Evolutionary conservation across 2,113 vertebrate species (phyloP).

Genomic region (Aythya baeri): DNA sequence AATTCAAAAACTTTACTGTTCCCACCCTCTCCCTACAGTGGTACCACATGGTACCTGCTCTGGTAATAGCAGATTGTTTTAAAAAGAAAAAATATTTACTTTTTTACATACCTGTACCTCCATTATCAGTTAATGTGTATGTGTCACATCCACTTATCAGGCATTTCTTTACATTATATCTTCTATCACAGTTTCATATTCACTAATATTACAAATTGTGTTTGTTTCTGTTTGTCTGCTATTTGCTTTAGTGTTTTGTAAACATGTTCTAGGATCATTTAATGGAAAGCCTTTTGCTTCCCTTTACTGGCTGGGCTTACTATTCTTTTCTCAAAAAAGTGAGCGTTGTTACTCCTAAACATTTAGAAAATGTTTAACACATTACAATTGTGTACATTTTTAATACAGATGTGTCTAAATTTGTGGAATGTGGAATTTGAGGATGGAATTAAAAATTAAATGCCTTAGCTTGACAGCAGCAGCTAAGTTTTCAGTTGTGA

Average conservation of each 20-base stretch:
- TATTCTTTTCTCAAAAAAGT: neutral
- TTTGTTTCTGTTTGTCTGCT: neutral
- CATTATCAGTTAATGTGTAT: neutral
- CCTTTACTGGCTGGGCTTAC: neutral
- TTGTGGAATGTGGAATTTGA: neutral
- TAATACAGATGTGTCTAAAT: neutral
- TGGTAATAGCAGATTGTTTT: neutral
- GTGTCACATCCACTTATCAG: neutral
- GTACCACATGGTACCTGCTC: neutral
- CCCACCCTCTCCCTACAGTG: accelerated
- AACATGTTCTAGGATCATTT: neutral
- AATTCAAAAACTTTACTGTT: neutral
- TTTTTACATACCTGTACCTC: neutral
- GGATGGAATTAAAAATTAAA: neutral
- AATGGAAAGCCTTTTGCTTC: neutral
- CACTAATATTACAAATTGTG: neutral
- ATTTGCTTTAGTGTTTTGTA: neutral
- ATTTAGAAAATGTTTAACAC: neutral
- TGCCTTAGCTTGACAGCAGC: neutral
- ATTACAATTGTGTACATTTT: neutral
- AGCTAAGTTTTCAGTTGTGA: neutral
- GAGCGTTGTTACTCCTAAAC: neutral
- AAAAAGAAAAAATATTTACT: neutral
- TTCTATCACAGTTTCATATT: neutral
- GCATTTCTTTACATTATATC: neutral